Evolutionary conservation across 2,113 vertebrate genomes (phyloP), one percentile per base, ranked within the genome.

Genomic region (Puntigrus tetrazona): DNA sequence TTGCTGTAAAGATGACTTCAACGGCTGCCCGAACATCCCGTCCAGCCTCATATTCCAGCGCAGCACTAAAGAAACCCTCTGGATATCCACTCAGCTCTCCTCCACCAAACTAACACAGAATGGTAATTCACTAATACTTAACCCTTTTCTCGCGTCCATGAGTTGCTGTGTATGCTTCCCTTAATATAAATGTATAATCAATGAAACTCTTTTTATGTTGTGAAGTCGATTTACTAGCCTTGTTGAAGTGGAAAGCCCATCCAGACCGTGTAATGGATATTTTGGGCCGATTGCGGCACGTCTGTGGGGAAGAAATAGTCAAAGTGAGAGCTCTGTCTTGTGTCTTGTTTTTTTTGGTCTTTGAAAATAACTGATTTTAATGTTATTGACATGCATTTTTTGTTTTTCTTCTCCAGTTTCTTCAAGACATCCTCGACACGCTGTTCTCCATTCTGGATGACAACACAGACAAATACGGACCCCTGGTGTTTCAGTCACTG

Each of bases 51-150:
- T 98, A 88, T 99, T 98, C 93, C 97, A 99, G 92, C 97, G 98
- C 90, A 99, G 97, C 93, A 91, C 94, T 92, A 99, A 98, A 91
- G 98, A 99, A 93, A 95, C 92, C 22, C 96, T 99, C 90, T 98
- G 96, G 89, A 97, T 99, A 92, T 96, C 95, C 91, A 99, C 97
- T 0, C 97, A 99, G 91, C 97, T 99, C 7, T 99, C 97, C 73
- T 99, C 98, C 88, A 99, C 97, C 89, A 99, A 99, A 92, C 96
- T 99, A 86, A 99, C 98, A 0, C 98, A 99, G 93, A 99, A 99
- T 1, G 98, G 98, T 99, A 94, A 22, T 2, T 34, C 41, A n/a
- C 2, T 41, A 14, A n/a, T 1, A 13, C 57, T 63, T 45, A 50
- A 20, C 47, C 18, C 2, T 50, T 50, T 6, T 18, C 16, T 18